phyloP scores from a whole-genome alignment of 2,113 vertebrate genomes.

The Mirza zaza region DNA sequence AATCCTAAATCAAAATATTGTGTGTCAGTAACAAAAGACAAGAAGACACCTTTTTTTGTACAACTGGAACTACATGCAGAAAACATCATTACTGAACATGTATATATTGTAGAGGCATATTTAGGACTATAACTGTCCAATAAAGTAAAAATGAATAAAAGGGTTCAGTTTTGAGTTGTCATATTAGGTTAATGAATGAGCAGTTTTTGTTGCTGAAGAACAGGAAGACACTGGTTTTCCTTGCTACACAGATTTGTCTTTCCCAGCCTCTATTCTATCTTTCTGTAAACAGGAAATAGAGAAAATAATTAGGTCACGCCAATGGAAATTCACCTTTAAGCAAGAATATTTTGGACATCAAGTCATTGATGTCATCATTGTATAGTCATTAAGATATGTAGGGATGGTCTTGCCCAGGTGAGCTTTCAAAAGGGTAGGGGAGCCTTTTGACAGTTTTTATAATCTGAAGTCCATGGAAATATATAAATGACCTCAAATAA shows the following conservation, averaged over 20 bases:
- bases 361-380: background rate
- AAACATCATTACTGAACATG: background rate
- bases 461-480: background rate
- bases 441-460: background rate
- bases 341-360: background rate
- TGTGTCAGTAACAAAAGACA: background rate
- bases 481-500: background rate
- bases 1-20: background rate
- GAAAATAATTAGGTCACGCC: background rate
- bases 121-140: background rate
- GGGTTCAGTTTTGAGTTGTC: background rate
- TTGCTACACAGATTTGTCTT: background rate
- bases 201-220: background rate
- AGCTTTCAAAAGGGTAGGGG: background rate
- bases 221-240: background rate
- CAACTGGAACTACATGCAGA: background rate
- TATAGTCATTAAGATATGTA: background rate
- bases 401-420: background rate
- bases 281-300: background rate
- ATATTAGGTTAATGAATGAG: background rate
- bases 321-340: background rate
- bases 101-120: background rate
- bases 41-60: background rate
- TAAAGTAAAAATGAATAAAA: background rate
- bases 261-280: background rate